Percentiles rank a stretch among this genome's conserved stretches.
These are phyloP conservation scores for Drosophila ezoana DNA, from an alignment of 2,888 invertebrate species.

Conservation along the genomic window DNA sequence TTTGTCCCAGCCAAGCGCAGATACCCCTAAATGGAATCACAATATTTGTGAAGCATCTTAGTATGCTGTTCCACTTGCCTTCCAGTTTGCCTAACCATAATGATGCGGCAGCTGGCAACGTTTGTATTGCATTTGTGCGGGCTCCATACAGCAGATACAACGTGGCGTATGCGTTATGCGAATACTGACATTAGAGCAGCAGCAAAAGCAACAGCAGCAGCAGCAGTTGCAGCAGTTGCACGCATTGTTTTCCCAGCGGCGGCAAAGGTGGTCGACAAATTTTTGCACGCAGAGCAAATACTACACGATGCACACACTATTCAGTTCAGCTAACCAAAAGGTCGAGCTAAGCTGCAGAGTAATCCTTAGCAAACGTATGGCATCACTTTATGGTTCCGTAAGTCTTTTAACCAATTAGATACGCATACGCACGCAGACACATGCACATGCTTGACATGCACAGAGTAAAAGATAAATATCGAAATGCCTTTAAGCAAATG, in stretches of 20 bases:
- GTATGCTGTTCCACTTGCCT: slow-evolving; percentile 31
- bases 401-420: background rate
- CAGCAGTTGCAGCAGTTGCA: background rate
- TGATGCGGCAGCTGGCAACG: slow-evolving; percentile 18
- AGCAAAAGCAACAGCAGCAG: background rate
- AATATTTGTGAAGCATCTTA: slow-evolving; percentile 59
- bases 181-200: slow-evolving; percentile 9
- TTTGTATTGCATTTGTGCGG: slow-evolving; percentile 18
- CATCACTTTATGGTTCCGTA: slow-evolving; percentile 4
- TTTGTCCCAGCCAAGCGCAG: slow-evolving; percentile 6
- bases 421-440: background rate
- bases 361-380: slow-evolving; percentile 3
- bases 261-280: slow-evolving; percentile 20
- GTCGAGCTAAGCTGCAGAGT: background rate
- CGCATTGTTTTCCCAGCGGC: slow-evolving; percentile 20
- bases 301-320: slow-evolving; percentile 2
- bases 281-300: slow-evolving; percentile 27
- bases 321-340: background rate
- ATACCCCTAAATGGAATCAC: slow-evolving; percentile 54
- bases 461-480: background rate
- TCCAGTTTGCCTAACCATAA: slow-evolving; percentile 15
- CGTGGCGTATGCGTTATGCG: slow-evolving; percentile 40
- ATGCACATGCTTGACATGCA: background rate
- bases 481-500: background rate
- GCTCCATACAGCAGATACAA: slow-evolving; percentile 13